Base-by-base conservation (phyloP, 2,113 vertebrate species). In the Ginglymostoma cirratum region DNA sequence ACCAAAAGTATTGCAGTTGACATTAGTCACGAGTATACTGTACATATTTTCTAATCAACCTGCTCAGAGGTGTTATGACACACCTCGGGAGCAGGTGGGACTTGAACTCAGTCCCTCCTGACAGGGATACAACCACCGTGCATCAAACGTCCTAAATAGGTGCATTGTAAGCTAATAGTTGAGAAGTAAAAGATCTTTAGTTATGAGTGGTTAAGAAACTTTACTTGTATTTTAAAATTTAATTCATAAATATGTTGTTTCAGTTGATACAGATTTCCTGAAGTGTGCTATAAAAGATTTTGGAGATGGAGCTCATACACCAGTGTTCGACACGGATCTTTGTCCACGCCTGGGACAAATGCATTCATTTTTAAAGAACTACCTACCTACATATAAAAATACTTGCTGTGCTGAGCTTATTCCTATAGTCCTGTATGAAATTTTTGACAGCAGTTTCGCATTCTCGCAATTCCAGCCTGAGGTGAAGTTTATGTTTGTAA, bases 351-450 rank as follows among this genome's bases (percentile, higher is more conserved):
- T 98, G 96, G 97, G 96, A 96, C 97, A 97, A 97, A 97, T 98
- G 96, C 98, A 99, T 96, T 96, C 69, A 83, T 98, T 98, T 96
- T 97, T 99, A 92, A 97, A 97, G 96, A 96, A 96, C 10, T 96
- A 98, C 96, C 97, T 98, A 95, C 48, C 92, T 19, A 94, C 96
- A 72, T 99, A 98, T 97, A 97, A 97, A 96, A 0, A 96, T 23
- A 98, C 97, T 96, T 98, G 97, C 96, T 96, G 97, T 96, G 97
- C 98, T 72, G 97, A 97, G 55, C 97, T 97, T 96, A 98, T 96
- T 93, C 80, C 97, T 30, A 96, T 96, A 97, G 97, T 72, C 69
- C 94, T 95, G 0, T 95, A 70, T 95, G 94, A 95, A 95, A 24
- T 95, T 6, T 95, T 95, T 34, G 94, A 95, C 10, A 34, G 7